Evolutionary conservation across 92 coral and sea anemone species (phyloP).

Genomic region (Desmophyllum pertusum): DNA sequence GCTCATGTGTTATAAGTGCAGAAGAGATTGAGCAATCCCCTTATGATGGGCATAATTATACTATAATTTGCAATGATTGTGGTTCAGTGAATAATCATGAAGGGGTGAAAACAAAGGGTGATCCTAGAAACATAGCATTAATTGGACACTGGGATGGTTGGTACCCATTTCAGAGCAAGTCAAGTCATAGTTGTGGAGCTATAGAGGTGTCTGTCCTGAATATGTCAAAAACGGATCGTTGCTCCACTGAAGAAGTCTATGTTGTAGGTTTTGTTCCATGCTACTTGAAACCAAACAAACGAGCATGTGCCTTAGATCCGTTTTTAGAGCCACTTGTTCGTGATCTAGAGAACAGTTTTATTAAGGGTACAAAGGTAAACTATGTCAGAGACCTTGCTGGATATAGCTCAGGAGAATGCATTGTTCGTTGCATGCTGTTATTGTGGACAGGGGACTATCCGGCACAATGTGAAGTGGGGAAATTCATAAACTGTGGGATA

Average conservation of each 20-base stretch:
- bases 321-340: constrained; percentile 19
- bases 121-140: constrained; percentile 27
- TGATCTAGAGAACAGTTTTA: constrained; percentile 11
- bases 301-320: constrained; percentile 22
- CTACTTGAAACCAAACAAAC: constrained; percentile 4
- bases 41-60: constrained; percentile 19
- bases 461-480: constrained; percentile 64
- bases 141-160: constrained; percentile 41
- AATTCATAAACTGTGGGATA: constrained; percentile 58
- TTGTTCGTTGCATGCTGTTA: constrained; percentile 36
- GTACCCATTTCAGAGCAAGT: constrained; percentile 23
- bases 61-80: constrained; percentile 26
- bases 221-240: constrained; percentile 19
- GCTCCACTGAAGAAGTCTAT: constrained; percentile 16
- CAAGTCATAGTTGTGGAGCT: constrained; percentile 30
- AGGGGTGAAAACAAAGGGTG: constrained; percentile 19
- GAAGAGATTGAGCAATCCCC: constrained; percentile 28
- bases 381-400: constrained; percentile 40
- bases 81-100: constrained; percentile 16
- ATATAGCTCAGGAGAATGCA: constrained; percentile 25
- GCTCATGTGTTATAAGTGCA: constrained; percentile 33
- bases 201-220: constrained; percentile 29
- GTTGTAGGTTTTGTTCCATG: constrained; percentile 38
- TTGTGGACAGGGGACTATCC: constrained; percentile 44
- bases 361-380: constrained; percentile 38